These are phyloP conservation scores for Platycercus adscitus DNA, from an alignment of 2,113 vertebrate genomes.

Conservation along the genomic window DNA sequence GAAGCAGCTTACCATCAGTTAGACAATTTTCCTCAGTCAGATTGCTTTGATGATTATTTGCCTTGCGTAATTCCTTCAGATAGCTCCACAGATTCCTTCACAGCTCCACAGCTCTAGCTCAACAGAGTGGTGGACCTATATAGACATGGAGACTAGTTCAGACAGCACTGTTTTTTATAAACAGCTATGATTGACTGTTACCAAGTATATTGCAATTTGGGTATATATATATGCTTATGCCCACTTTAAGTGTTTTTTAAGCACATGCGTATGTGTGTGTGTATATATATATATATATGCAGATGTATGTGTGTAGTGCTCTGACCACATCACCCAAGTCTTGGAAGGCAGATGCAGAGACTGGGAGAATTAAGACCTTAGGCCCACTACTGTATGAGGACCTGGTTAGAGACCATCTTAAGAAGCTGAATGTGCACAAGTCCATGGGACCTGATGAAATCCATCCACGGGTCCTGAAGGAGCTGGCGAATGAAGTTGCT, in stretches of 20 bases:
- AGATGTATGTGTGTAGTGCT: not conserved
- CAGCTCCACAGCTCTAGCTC: not conserved
- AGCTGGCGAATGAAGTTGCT: too few species aligned
- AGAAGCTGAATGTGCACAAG: not conserved
- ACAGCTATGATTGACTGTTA: not conserved
- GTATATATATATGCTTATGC: not conserved
- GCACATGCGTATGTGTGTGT: not conserved
- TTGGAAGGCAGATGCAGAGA: not conserved
- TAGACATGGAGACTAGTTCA: not conserved
- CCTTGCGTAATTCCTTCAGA: conserved; percentile 40
- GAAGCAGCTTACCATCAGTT: conserved; percentile 67
- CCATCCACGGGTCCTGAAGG: too few species aligned
- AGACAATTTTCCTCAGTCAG: conserved; percentile 44
- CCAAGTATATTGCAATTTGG: not conserved
- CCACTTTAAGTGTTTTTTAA: not conserved
- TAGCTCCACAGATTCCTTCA: not conserved
- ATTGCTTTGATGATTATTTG: conserved; percentile 70
- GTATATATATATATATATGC: not conserved
- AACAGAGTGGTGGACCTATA: not conserved
- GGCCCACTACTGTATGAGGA: not conserved
- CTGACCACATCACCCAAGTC: not conserved
- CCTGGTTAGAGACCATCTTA: not conserved
- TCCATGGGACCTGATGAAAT: too few species aligned
- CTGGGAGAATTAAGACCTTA: not conserved
- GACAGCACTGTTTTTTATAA: not conserved